A percentile compares a stretch with the other conserved stretches of the same genome.
Conservation (phyloP, 2,888 invertebrate species). For the Parascotia fuliginaria region DNA sequence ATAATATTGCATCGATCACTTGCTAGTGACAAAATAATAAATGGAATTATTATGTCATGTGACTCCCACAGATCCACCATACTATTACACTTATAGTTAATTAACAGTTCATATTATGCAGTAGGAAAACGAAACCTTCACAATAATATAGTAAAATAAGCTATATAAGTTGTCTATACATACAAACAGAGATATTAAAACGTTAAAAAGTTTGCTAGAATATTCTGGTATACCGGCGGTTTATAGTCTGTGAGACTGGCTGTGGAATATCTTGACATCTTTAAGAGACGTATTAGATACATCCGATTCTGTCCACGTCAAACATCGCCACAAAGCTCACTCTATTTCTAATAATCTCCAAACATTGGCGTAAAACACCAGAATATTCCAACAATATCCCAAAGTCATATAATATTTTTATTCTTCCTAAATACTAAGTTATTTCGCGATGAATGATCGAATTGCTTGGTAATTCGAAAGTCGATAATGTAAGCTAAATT, state of each 20-base stretch:
- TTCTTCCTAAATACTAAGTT: slow-evolving; percentile 73
- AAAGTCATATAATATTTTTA: slow-evolving; percentile 78
- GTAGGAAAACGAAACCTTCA: slow-evolving; percentile 85
- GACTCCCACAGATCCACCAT: slow-evolving; percentile 75
- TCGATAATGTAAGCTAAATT: slow-evolving; percentile 76
- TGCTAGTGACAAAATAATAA: slow-evolving; percentile 69
- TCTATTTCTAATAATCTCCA: slow-evolving; percentile 41
- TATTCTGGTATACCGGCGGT: slow-evolving; percentile 57
- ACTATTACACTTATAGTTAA: slow-evolving; percentile 74
- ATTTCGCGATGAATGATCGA: slow-evolving; percentile 86
- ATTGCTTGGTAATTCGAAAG: slow-evolving; percentile 83
- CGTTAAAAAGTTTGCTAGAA: slow-evolving; percentile 63
- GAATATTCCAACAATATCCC: slow-evolving; percentile 62
- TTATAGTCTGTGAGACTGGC: slow-evolving; percentile 77
- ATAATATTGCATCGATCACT: slow-evolving; percentile 71
- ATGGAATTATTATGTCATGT: slow-evolving; percentile 67
- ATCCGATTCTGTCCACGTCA: slow-evolving; percentile 55
- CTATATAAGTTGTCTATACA: slow-evolving; percentile 78
- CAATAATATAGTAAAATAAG: slow-evolving; percentile 82
- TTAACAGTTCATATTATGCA: slow-evolving; percentile 80
- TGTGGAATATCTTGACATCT: slow-evolving; percentile 7
- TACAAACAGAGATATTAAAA: slow-evolving; percentile 82
- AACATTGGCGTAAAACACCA: slow-evolving; percentile 53
- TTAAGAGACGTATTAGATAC: slow-evolving; percentile 74
- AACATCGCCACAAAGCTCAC: slow-evolving; percentile 28